phyloP scores from a whole-genome alignment of 2,888 invertebrate species.

The Labia minor region DNA sequence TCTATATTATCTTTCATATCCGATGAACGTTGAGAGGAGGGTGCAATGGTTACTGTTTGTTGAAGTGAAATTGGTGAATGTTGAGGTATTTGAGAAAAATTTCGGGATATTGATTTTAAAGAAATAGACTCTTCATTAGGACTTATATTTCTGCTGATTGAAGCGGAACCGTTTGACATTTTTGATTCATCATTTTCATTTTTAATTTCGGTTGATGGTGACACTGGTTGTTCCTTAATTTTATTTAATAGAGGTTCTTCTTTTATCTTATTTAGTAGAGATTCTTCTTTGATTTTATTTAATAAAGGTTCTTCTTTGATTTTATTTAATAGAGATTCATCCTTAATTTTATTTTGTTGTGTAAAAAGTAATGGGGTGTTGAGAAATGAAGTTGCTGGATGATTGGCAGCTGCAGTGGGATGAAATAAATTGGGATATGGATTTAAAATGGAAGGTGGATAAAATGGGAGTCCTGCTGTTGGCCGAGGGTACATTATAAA shows the following conservation, averaged over 20 bases:
- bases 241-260: not conserved
- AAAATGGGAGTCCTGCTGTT: constrained; percentile 37
- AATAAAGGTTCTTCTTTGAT: not conserved
- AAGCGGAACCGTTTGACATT: not conserved
- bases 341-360: not conserved
- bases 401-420: constrained; percentile 23
- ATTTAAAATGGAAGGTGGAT: constrained; percentile 48
- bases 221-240: not conserved
- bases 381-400: constrained; percentile 41
- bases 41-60: constrained; percentile 20
- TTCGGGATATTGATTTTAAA: not conserved
- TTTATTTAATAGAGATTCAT: not conserved
- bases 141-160: not conserved
- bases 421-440: constrained; percentile 32
- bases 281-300: too few species aligned
- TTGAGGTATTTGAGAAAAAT: constrained; percentile 14
- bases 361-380: constrained; percentile 56
- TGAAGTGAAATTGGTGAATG: constrained; percentile 20
- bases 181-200: not conserved
- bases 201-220: not conserved
- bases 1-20: constrained; percentile 32
- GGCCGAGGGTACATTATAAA: constrained; percentile 61
- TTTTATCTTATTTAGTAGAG: not conserved
- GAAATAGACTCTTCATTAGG: not conserved
- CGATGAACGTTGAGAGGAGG: constrained; percentile 15